Percentiles rank a stretch among this genome's conserved stretches.
These are phyloP conservation scores for Leptosomus discolor DNA, from an alignment of 2,113 vertebrate species.

Conservation along the genomic window DNA sequence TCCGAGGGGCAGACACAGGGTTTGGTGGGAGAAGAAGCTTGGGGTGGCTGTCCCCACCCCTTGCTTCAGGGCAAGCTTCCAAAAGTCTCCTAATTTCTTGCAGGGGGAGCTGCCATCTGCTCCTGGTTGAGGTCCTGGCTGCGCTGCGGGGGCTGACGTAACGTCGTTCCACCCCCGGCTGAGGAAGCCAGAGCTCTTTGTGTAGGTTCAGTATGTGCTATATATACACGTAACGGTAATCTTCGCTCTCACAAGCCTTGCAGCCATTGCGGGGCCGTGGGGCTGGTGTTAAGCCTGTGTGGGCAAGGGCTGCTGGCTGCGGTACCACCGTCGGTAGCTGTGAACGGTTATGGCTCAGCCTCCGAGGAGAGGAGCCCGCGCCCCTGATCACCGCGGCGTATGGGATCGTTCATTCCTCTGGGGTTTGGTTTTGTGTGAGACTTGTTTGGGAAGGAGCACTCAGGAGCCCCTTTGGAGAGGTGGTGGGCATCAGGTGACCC, in stretches of 20 bases:
- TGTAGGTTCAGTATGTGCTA: not conserved
- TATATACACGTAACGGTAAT: not conserved
- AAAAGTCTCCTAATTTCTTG: not conserved
- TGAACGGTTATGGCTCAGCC: not conserved
- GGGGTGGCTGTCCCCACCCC: not conserved
- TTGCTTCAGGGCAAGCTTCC: not conserved
- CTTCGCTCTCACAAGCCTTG: not conserved
- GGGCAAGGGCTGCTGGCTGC: not conserved
- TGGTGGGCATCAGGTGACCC: fast-evolving
- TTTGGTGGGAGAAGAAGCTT: not conserved
- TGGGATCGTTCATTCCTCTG: fast-evolving
- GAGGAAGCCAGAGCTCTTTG: not conserved
- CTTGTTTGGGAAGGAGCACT: not conserved
- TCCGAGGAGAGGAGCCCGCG: fast-evolving
- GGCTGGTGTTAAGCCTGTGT: not conserved
- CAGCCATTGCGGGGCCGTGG: not conserved
- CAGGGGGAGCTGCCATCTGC: not conserved
- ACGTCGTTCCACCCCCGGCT: not conserved
- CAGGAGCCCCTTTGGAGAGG: not conserved
- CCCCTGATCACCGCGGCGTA: fast-evolving
- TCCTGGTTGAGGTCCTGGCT: not conserved
- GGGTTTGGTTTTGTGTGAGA: not conserved
- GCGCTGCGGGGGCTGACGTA: not conserved
- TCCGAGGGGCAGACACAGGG: not conserved
- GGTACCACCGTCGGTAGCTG: not conserved